Evolutionary conservation across 2,113 vertebrate species (phyloP).

Genomic region (Orcinus orca): DNA sequence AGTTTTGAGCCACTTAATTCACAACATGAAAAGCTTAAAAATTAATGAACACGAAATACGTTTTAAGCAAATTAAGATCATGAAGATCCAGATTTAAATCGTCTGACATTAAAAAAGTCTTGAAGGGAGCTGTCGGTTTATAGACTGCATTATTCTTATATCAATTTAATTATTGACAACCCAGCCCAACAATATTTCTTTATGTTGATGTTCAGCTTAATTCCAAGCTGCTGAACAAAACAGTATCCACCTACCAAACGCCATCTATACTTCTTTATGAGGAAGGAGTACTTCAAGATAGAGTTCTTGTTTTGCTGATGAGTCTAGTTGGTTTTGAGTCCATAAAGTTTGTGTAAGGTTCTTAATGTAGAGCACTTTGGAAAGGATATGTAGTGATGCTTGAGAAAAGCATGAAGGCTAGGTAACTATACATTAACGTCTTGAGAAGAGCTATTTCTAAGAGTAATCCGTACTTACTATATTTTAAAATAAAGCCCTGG

Average conservation of each 20-base stretch:
- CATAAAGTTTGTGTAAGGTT: not conserved
- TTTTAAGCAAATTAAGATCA: constrained; percentile 2
- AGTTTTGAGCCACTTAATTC: not conserved
- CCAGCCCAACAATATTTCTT: not conserved
- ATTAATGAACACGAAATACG: not conserved
- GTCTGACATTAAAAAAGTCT: not conserved
- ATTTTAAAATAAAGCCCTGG: not conserved
- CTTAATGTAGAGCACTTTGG: not conserved
- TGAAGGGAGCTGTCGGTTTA: not conserved
- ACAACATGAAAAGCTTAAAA: not conserved
- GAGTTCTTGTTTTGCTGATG: not conserved
- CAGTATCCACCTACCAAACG: not conserved
- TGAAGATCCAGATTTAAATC: not conserved
- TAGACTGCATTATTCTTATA: not conserved
- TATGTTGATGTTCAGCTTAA: not conserved
- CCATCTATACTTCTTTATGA: not conserved
- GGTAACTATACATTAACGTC: not conserved
- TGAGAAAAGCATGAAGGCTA: not conserved
- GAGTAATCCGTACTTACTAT: not conserved
- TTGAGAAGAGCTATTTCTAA: not conserved
- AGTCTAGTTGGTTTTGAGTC: not conserved
- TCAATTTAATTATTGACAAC: not conserved
- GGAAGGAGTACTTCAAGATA: not conserved
- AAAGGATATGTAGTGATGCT: not conserved
- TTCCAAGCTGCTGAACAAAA: not conserved